Percentiles rank a stretch among this genome's conserved stretches.
Conservation (phyloP, 2,888 invertebrate genomes). For the Entomobrya proxima region DNA sequence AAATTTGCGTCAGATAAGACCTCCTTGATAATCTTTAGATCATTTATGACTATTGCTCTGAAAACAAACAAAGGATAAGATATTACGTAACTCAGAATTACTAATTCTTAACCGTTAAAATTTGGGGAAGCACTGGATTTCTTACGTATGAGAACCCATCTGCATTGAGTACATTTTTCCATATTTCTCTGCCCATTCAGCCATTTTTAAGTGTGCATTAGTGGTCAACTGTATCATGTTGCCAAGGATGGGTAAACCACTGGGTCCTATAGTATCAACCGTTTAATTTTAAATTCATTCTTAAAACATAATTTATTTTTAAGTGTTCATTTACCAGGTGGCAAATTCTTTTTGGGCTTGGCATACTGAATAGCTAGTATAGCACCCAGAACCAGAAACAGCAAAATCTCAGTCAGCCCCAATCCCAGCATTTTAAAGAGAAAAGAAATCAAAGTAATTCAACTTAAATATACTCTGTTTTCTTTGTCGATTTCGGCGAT, state of each 20-base stretch:
- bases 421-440: constrained; percentile 1
- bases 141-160: constrained; percentile 11
- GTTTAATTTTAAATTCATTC: not conserved
- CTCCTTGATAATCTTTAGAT: constrained; percentile 33
- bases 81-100: not conserved
- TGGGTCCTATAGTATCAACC: constrained; percentile 12
- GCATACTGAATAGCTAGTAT: not conserved
- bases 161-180: constrained; percentile 29
- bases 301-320: not conserved
- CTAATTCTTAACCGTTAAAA: not conserved
- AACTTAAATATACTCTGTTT: too few species aligned
- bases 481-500: too few species aligned
- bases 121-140: not conserved
- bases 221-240: constrained; percentile 16
- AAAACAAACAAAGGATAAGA: not conserved
- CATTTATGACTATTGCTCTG: constrained; percentile 27
- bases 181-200: constrained; percentile 38
- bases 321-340: not conserved
- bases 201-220: not conserved
- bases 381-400: not conserved
- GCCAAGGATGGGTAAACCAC: not conserved
- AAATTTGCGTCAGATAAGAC: not conserved
- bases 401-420: not conserved
- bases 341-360: not conserved
- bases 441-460: too few species aligned